These are phyloP conservation scores for Lamellibrachia satsuma DNA, from an alignment of 2,888 invertebrate genomes.

Conservation along the genomic window DNA sequence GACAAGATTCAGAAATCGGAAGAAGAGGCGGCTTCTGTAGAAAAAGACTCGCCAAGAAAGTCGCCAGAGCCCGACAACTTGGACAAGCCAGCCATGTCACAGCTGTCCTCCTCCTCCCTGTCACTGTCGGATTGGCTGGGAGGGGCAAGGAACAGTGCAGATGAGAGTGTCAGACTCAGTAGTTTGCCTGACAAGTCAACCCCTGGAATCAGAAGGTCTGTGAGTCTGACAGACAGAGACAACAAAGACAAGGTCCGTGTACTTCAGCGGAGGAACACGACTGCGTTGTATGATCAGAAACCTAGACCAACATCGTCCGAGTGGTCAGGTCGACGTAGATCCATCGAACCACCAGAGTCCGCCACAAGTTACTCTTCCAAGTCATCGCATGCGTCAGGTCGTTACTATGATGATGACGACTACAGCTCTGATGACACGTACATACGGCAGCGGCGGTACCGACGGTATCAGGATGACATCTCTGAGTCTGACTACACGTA, in stretches of 20 bases:
- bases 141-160: not conserved
- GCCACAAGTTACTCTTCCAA: not conserved
- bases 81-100: not conserved
- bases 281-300: not conserved
- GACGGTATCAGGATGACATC: not conserved
- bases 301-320: not conserved
- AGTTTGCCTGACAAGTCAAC: not conserved
- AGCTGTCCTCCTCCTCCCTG: not conserved
- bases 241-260: not conserved
- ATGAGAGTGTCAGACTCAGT: not conserved
- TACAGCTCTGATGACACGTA: conserved; percentile 5
- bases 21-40: not conserved
- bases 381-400: not conserved
- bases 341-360: not conserved
- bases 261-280: not conserved
- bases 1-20: not conserved
- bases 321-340: not conserved
- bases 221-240: not conserved
- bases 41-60: not conserved
- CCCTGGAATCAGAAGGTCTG: not conserved
- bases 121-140: not conserved
- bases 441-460: not conserved
- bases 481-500: not conserved
- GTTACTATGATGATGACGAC: conserved; percentile 1
- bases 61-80: not conserved